These are phyloP conservation scores for Linyphia triangularis DNA, from an alignment of 2,888 invertebrate species.

Conservation along the genomic window DNA sequence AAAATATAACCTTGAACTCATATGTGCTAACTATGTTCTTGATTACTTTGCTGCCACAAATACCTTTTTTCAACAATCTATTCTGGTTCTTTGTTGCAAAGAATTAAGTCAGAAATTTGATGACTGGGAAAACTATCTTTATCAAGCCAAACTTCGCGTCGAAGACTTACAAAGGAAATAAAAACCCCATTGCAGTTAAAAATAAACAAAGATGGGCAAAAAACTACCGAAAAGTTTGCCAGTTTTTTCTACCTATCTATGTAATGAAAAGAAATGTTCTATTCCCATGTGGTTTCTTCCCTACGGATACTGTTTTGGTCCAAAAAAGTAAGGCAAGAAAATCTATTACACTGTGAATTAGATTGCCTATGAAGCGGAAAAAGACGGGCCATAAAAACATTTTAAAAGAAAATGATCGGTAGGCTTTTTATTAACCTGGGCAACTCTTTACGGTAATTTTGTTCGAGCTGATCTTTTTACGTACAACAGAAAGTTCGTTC, in stretches of 20 bases:
- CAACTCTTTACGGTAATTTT: not conserved
- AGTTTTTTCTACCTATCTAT: not conserved
- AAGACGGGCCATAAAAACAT: not conserved
- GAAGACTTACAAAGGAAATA: not conserved
- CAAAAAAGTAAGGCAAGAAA: slow-evolving; percentile 1
- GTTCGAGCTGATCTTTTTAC: not conserved
- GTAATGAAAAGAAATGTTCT: slow-evolving; percentile 10
- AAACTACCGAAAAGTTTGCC: not conserved
- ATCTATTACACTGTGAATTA: not conserved
- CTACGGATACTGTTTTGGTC: not conserved
- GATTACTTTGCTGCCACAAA: not conserved
- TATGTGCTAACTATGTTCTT: not conserved
- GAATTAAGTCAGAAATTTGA: not conserved
- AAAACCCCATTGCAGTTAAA: not conserved
- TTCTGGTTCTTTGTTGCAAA: not conserved
- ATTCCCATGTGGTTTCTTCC: not conserved
- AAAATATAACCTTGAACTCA: not conserved
- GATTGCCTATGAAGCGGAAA: not conserved
- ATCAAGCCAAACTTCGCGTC: not conserved
- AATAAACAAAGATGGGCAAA: not conserved
- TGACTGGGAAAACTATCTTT: not conserved
- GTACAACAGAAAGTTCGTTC: not conserved
- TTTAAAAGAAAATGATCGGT: not conserved
- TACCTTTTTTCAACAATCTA: not conserved
- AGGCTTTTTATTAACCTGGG: not conserved